Base-by-base conservation (phyloP, 1,140 invertebrate species). In the Centruroides vittatus region DNA sequence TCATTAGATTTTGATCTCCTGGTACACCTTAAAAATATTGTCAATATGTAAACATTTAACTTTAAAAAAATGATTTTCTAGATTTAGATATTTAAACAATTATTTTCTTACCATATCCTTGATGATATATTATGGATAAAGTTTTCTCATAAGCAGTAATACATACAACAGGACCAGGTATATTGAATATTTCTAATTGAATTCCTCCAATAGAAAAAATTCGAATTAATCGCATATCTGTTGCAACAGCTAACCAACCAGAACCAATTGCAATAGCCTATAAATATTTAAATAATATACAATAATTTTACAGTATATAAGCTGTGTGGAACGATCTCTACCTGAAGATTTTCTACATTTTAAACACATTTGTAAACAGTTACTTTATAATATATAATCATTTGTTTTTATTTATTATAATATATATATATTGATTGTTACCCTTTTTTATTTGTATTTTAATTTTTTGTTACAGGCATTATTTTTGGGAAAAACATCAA, bases 161-260 rank as follows among this genome's bases (percentile, higher is more conserved):
- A 63, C 81, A 75, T 34, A 93, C 83, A 12, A 85, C 76, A 46
- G 82, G 79, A 4, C 89, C 89, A 5, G 84, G 78, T 11, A 90
- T 68, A 9, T 80, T 80, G 67, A 90, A 74, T 3, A 86, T 79
- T 73, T 89, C 85, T 72, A 84, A 80, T 74, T 98, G 93, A 1
- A 86, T 83, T 13, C 93, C 93, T 72, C 85, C 82, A 7, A 88
- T 75, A 7, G 85, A 86, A 71, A 86, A 94, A n/a, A 97, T 71
- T 47, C 92, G 76, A 11, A 98, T 71, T 63, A 85, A 80, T 61
- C 86, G 76, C 46, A 74, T 75, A 65, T 79, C 80, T 0, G 90
- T 94, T 5, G 84, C 87, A 50, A 83, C 83, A 36, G 86, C 91
- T 12, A 94, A 41, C 41, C 41, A 41, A 41, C 8, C 8, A 41